Conservation (phyloP, 2,113 vertebrate genomes). For the Ophthalmolycus amberensis region DNA sequence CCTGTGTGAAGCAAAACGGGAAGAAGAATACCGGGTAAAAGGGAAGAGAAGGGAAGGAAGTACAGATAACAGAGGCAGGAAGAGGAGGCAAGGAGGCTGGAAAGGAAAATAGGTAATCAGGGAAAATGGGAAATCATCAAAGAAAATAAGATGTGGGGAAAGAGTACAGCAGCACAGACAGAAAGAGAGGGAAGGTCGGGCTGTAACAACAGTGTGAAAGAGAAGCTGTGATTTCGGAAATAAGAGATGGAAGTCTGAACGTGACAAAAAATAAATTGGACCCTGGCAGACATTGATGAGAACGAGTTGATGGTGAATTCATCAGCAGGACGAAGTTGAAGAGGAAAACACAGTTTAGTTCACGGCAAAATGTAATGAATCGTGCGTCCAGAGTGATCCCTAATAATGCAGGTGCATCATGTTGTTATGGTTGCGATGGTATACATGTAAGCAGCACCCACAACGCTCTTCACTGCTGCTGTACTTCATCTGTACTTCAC, state of each 20-base stretch:
- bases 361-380: neutral
- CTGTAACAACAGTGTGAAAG: neutral
- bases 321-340: neutral
- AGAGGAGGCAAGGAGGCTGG: neutral
- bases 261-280: neutral
- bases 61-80: neutral
- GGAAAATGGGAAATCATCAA: neutral
- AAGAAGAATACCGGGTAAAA: neutral
- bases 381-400: neutral
- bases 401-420: neutral
- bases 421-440: neutral
- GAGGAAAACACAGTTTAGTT: neutral
- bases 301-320: neutral
- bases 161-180: neutral
- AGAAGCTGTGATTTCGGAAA: constrained; percentile 57
- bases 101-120: constrained; percentile 9
- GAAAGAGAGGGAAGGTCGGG: neutral
- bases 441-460: neutral
- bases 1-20: constrained; percentile 16
- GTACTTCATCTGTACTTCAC: too few relatives aligned
- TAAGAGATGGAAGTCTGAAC: constrained; percentile 14
- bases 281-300: neutral
- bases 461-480: too few relatives aligned
- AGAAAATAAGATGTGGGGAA: neutral
- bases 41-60: neutral